Evolutionary conservation across 2,888 invertebrate genomes (phyloP), one percentile per base, ranked within the genome.

Genomic region (Drosophila antonietae): DNA sequence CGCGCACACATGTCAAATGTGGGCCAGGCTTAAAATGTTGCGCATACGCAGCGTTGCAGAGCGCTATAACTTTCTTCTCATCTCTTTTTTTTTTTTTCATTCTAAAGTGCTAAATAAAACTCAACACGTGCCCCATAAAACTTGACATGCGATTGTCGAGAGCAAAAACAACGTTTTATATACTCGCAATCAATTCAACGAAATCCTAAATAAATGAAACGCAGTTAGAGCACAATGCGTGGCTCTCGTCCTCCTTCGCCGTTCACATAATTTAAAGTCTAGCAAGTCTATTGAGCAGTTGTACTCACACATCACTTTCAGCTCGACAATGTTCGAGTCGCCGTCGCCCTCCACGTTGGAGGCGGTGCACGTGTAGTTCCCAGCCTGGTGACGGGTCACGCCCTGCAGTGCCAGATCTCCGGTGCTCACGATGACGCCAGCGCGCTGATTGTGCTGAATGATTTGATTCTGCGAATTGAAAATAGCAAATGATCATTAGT

Each of bases 311-410:
- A 97, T 97, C 89, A 98, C 96, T 94, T 96, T 96, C 62, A 98
- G 94, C 90, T 95, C 95, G 46, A 97, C 96, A 52, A 95, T 94
- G 87, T 96, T 95, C 80, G 97, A 97, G 88, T 95, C 95, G 12
- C 97, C 97, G 85, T 97, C 97, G 1, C 98, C 98, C 93, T 98
- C 97, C 15, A 97, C 97, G 91, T 98, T 98, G 56, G 97, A 97
- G 3, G 97, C 98, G 31, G 97, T 96, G 92, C 98, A 98, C 41
- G 96, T 95, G 93, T 98, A 98, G 93, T 96, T 96, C 58, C 98
- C 98, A 2, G 97, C 96, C 91, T 97, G 97, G 80, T 95, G 95
- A 83, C 96, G 94, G 68, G 95, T 95, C 47, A 97, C 96, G 59
- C 95, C 95, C 92, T 97, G 97, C 73, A 98, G 93, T 0, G 97